Evolutionary conservation across 2,113 vertebrate genomes (phyloP), one percentile per base, ranked within the genome.

Genomic region (Machaerirhynchus nigripectus): DNA sequence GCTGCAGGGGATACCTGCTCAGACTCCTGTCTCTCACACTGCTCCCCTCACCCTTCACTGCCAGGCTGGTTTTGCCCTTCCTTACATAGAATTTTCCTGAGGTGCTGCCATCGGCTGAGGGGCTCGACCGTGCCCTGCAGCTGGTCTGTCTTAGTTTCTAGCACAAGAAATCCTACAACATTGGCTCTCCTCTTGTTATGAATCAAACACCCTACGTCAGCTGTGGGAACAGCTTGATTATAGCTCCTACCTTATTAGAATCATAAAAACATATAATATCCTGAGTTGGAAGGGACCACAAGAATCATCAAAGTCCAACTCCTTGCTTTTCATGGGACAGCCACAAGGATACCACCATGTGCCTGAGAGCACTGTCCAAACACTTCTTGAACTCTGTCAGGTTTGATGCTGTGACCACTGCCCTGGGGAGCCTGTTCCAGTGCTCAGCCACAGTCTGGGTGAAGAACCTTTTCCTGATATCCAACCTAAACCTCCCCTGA

Each of bases 101-200:
- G 20, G 18, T 2, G 4, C 31, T 5, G 4, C 20, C 0, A 0
- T 22, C 1, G 6, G 14, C 13, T 49, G 44, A 3, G 30, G 11
- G 22, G 9, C 22, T 57, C 1, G 1, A 8, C 7, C 0, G 2
- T 61, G 46, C 31, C 33, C 39, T 37, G 10, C 1, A 1, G 24
- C 23, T 2, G 8, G 6, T 60, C 22, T 4, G 1, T 44, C 50
- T 56, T 30, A 3, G 5, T 57, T 91, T 83, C 33, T 30, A 40
- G 7, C 21, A 39, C 21, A 85, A 56, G 20, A 88, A 84, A 78
- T 26, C 14, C 60, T 39, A 19, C 10, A 56, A 7, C 15, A 11
- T 1, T 42, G 39, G 5, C 9, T 63, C 63, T 33, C 14, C 10
- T 55, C 31, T 55, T 63, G 18, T 4, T 59, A 42, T 14, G 56